Percentiles rank a stretch among this genome's conserved stretches.
Conservation (phyloP, 2,113 vertebrate genomes). For the Engystomops pustulosus region DNA sequence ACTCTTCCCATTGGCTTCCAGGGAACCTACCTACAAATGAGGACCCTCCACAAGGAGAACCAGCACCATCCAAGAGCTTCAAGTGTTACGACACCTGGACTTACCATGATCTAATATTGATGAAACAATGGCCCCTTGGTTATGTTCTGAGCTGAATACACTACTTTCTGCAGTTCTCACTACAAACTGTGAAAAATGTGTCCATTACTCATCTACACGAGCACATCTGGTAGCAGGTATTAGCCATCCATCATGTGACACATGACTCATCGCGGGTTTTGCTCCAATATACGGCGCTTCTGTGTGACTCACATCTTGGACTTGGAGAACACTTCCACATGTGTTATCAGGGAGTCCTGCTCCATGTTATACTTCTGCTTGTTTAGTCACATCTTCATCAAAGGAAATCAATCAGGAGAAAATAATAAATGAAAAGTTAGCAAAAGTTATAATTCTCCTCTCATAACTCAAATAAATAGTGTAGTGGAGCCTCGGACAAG, state of each 20-base stretch:
- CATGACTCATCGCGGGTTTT: constrained; percentile 14
- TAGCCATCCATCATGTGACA: background rate
- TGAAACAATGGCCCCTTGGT: background rate
- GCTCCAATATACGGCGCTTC: background rate
- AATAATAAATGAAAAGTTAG: constrained; percentile 33
- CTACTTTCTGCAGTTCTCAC: background rate
- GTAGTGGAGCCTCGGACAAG: background rate
- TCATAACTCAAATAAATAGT: background rate
- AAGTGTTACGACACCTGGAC: background rate
- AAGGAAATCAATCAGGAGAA: constrained; percentile 33
- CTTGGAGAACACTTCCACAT: background rate
- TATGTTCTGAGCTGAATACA: background rate
- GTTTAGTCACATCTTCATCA: constrained; percentile 14
- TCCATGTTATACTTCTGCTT: constrained; percentile 11
- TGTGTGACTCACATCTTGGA: background rate
- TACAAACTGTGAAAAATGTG: background rate
- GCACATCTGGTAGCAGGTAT: constrained; percentile 29
- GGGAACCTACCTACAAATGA: too few species aligned
- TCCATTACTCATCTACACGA: background rate
- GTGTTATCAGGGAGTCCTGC: background rate
- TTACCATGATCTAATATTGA: background rate
- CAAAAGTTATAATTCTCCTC: too few species aligned
- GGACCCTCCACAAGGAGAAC: too few species aligned
- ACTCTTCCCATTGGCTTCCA: too few species aligned
- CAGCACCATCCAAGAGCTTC: too few species aligned